These are phyloP conservation scores for Megatriorchis doriae DNA, from an alignment of 2,113 vertebrate species.

Conservation along the genomic window DNA sequence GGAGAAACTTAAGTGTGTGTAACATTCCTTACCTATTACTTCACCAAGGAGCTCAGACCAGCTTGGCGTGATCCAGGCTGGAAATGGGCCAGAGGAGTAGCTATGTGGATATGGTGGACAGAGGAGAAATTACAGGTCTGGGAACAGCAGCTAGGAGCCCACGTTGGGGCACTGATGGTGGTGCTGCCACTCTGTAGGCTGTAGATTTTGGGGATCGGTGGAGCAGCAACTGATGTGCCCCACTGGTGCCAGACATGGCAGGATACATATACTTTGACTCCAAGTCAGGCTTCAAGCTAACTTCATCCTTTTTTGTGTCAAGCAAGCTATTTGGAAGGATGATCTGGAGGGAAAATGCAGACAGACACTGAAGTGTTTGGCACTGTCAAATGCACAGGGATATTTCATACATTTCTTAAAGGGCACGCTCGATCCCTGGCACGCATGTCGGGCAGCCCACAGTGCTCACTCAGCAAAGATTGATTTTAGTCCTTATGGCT, in stretches of 20 bases:
- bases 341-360: not conserved
- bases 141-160: not conserved
- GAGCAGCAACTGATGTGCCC: not conserved
- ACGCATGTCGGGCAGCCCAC: not conserved
- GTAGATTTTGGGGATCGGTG: not conserved
- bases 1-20: not conserved
- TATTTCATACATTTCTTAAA: not conserved
- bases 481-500: not conserved
- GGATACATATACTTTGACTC: not conserved
- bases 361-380: not conserved
- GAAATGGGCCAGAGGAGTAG: not conserved
- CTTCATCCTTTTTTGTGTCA: not conserved
- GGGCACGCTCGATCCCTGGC: not conserved
- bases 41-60: not conserved
- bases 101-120: accelerated
- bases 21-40: not conserved
- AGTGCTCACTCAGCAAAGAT: not conserved
- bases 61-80: not conserved
- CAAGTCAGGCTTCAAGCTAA: not conserved
- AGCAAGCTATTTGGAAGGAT: not conserved
- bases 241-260: not conserved
- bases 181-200: not conserved
- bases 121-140: not conserved
- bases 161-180: accelerated
- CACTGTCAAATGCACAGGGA: not conserved